Evolutionary conservation across 2,797 vertebrate genomes (phyloP).

Genomic region (Syndactyla subalaris): DNA sequence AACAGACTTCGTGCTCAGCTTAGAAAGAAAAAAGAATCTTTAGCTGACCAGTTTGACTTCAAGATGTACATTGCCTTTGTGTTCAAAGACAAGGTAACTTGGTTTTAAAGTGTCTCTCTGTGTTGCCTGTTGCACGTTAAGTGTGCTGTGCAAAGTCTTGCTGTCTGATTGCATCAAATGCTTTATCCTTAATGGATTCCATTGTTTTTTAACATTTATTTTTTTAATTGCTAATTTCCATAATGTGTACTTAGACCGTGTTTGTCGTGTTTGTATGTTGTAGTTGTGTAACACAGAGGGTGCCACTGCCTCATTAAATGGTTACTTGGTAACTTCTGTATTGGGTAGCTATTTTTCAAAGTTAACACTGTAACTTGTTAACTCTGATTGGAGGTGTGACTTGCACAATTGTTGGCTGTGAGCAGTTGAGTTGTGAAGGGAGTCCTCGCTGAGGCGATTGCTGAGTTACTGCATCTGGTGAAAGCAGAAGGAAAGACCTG

Average conservation of each 20-base stretch:
- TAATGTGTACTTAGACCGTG: neutral
- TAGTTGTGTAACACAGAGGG: neutral
- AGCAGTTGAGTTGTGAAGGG: neutral
- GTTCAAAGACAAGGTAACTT: constrained; percentile 98
- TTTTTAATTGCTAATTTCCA: neutral
- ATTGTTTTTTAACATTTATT: accelerated
- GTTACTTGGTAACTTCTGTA: neutral
- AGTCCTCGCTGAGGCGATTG: neutral
- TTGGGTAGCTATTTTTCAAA: neutral
- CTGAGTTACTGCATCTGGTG: neutral
- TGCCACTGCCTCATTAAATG: neutral
- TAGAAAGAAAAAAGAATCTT: constrained; percentile 99
- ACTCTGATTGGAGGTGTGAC: neutral
- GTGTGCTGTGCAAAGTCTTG: neutral
- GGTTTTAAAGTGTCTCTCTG: neutral
- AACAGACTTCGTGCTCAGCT: constrained; percentile 99
- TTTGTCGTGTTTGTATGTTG: neutral
- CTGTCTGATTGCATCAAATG: neutral
- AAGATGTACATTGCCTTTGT: constrained; percentile 99
- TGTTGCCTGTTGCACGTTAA: neutral
- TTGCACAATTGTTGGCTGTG: neutral
- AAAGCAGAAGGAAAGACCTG: neutral
- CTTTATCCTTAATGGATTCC: neutral
- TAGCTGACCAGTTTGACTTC: constrained; percentile 99
- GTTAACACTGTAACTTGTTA: neutral